phyloP scores from a whole-genome alignment of 2,888 invertebrate genomes.

The Apamea monoglypha region DNA sequence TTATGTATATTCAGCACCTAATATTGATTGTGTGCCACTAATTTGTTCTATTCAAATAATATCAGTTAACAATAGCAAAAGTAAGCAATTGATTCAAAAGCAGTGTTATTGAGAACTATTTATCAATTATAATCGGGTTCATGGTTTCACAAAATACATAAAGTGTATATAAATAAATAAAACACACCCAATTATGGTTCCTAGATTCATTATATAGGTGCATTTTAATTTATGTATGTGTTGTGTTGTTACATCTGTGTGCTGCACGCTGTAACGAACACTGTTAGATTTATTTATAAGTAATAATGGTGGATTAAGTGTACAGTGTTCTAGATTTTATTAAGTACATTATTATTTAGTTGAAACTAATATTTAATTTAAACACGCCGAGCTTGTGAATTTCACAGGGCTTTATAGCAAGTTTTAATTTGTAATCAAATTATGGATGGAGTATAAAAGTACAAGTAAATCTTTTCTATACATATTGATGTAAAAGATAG shows the following conservation, averaged over 20 bases:
- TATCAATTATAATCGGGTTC: constrained; percentile 50
- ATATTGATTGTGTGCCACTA: constrained; percentile 39
- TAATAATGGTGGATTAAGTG: constrained; percentile 68
- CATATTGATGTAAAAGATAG: constrained; percentile 21
- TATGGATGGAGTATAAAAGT: constrained; percentile 47
- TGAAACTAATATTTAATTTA: constrained; percentile 57
- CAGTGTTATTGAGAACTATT: constrained; percentile 17
- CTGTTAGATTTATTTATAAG: constrained; percentile 57
- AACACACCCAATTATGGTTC: constrained; percentile 77
- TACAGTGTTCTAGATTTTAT: constrained; percentile 68
- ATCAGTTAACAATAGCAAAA: constrained; percentile 35
- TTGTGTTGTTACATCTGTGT: constrained; percentile 68
- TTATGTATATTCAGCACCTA: constrained; percentile 28
- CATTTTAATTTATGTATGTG: constrained; percentile 82
- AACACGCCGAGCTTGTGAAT: constrained; percentile 46
- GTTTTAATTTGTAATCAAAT: constrained; percentile 29
- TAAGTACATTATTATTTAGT: constrained; percentile 66
- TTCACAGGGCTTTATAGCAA: constrained; percentile 37
- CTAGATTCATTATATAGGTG: constrained; percentile 85
- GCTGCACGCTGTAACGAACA: constrained; percentile 71
- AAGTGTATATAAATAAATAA: constrained; percentile 23
- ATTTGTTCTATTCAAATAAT: constrained; percentile 34
- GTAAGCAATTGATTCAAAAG: constrained; percentile 12
- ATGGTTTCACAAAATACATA: constrained; percentile 38
- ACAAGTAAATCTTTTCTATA: constrained; percentile 44